Evolutionary conservation across 2,113 vertebrate genomes (phyloP).

Genomic region (Callionymus lyra): DNA sequence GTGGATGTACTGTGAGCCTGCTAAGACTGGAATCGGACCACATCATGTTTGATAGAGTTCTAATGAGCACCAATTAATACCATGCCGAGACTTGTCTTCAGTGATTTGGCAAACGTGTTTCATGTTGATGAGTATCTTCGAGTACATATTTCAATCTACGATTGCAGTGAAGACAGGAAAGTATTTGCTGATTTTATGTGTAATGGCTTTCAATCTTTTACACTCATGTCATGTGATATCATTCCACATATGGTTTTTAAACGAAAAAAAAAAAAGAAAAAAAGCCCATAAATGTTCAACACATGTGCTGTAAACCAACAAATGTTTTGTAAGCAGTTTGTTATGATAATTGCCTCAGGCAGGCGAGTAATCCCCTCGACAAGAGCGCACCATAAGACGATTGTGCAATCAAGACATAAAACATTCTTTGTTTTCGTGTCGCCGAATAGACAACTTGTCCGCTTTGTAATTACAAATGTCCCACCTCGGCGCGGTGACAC

Average conservation of each 20-base stretch:
- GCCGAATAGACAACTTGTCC: conserved; percentile 47
- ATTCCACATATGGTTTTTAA: not conserved
- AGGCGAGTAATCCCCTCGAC: conserved; percentile 37
- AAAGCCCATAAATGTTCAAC: conserved; percentile 51
- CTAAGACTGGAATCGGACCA: no score
- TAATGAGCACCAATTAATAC: no score
- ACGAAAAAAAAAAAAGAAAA: conserved; percentile 12
- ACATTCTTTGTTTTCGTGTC: conserved; percentile 34
- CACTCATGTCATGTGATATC: no score
- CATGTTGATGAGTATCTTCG: no score
- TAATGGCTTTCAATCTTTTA: no score
- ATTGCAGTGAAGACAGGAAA: no score
- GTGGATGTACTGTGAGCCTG: no score
- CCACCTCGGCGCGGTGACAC: conserved; percentile 3
- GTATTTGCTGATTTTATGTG: no score
- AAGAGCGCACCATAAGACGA: conserved; percentile 38
- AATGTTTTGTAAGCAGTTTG: conserved; percentile 49
- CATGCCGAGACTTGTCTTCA: not conserved
- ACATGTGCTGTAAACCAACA: conserved; percentile 44
- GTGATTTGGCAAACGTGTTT: no score
- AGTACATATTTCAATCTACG: no score
- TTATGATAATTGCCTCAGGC: conserved; percentile 53
- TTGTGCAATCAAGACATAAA: conserved; percentile 51
- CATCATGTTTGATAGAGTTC: no score
- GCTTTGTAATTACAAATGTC: conserved; percentile 8